Base-by-base conservation (phyloP, 2,113 vertebrate genomes). In the Zeus faber region DNA sequence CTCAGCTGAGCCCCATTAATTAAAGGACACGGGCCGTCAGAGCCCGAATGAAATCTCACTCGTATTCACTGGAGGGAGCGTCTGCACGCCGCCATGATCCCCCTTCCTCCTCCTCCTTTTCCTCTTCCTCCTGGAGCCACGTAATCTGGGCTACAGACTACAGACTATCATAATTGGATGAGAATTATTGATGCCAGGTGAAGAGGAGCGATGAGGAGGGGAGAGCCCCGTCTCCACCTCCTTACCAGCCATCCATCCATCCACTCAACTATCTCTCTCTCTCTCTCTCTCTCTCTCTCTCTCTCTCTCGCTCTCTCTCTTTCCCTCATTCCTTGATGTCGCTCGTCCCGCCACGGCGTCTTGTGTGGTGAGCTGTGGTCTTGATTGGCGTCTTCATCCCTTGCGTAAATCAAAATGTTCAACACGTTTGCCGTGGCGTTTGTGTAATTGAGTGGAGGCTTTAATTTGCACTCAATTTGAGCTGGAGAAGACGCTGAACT, bases 81-180 rank as follows among this genome's bases (percentile, higher is more conserved):
- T 74, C 62, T 66, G 39, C 48, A n/a, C n/a, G n/a, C n/a, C 39
- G 63, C 50, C 79, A 70, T 70, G 65, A 77, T 76, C 64, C 33
- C 47, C 35, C 49, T 13, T 16, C 10, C 22, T 46, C 23, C 3
- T n/a, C 8, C 4, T n/a, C 6, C 14, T 10, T 54, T 46, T 20
- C 61, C 27, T 51, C 49, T 58, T 45, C 60, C 52, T 25, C 45
- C 43, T n/a, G n/a, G n/a, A n/a, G n/a, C n/a, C 54, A 70, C 13
- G 11, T 79, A 74, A 86, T 85, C 80, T 81, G 37, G 43, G 58
- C 62, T 55, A 44, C 65, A 60, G 69, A 85, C 74, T 80, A 72
- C 48, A 82, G 27, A 31, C n/a, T n/a, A 37, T 79, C 57, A 78
- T 85, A 85, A 87, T 77, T 85, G 75, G 70, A 80, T 79, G 73